Evolutionary conservation across 1,140 invertebrate genomes (phyloP).

Genomic region (Listronotus bonariensis): DNA sequence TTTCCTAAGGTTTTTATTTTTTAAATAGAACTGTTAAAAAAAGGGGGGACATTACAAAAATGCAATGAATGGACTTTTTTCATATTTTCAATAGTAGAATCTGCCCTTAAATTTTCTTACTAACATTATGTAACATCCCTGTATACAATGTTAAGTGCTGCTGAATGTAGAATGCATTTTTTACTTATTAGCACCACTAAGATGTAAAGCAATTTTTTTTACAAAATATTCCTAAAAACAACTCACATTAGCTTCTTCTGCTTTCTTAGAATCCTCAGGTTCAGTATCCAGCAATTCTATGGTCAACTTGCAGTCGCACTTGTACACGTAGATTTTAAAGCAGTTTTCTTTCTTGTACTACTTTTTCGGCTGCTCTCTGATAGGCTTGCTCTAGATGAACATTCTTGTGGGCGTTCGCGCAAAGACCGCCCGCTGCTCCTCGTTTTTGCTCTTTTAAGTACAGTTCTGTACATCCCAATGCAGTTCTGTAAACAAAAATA

Average conservation of each 20-base stretch:
- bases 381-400: slow-evolving; percentile 72
- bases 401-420: slow-evolving; percentile 68
- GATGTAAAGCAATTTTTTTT: too few species aligned
- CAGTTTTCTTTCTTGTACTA: slow-evolving; percentile 86
- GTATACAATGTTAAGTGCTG: too few species aligned
- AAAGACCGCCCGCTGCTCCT: slow-evolving; percentile 74
- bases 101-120: too few species aligned
- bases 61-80: too few species aligned
- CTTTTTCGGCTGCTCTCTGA: slow-evolving; percentile 76
- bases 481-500: slow-evolving; percentile 61
- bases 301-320: slow-evolving; percentile 84
- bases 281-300: slow-evolving; percentile 86
- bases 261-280: slow-evolving; percentile 54
- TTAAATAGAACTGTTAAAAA: too few species aligned
- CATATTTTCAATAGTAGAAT: too few species aligned
- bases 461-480: slow-evolving; percentile 80
- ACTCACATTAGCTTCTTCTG: slow-evolving; percentile 56
- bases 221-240: too few species aligned
- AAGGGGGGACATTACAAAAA: too few species aligned
- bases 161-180: too few species aligned
- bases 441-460: slow-evolving; percentile 70
- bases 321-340: slow-evolving; percentile 83
- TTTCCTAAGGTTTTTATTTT: too few species aligned
- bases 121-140: too few species aligned
- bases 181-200: too few species aligned